Evolutionary conservation across 2,797 vertebrate species (phyloP), one percentile per base, ranked within the genome.

Genomic region (Alauda arvensis): DNA sequence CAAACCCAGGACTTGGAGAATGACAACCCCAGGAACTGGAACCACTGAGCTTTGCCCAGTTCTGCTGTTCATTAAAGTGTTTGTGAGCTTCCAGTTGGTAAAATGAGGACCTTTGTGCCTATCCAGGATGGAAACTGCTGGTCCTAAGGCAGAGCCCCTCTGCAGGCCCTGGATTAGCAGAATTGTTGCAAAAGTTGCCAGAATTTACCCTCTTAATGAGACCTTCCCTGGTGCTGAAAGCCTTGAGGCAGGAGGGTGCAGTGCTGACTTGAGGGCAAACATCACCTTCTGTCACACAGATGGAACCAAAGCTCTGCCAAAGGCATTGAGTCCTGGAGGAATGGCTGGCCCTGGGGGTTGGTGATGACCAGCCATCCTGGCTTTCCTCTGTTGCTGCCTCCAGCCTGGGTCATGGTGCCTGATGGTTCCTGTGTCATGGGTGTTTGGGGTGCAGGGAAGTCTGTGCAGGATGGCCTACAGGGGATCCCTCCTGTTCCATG

Each of bases 51-150:
- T 87, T 85, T 93, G 72, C 89, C 85, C 65, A 43, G 66, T 83
- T 93, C 85, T 95, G 90, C 69, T 52, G 0, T 87, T 94, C 88
- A 91, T 94, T 93, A 93, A 81, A 68, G 40, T 0, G 0, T 85
- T 87, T 83, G 63, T 57, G 71, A 88, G 56, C 81, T 83, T 67
- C 77, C 61, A 83, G 59, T 57, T 45, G 82, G 88, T 72, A 62
- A 83, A 89, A 83, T 52, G 34, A 69, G 66, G 79, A 93, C 43
- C 49, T 91, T 71, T 88, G 72, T 90, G 74, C 51, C 76, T 83
- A 14, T 40, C 51, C 45, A 3, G 14, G 23, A 25, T 13, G 82
- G 65, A 67, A 79, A 8, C 53, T 53, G 53, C 43, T 6, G 15
- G 24, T 86, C 24, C 37, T 51, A 5, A 4, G 34, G 56, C 42